Evolutionary conservation across 1,140 invertebrate species (phyloP).

Genomic region (Lasioglossum baleicum): DNA sequence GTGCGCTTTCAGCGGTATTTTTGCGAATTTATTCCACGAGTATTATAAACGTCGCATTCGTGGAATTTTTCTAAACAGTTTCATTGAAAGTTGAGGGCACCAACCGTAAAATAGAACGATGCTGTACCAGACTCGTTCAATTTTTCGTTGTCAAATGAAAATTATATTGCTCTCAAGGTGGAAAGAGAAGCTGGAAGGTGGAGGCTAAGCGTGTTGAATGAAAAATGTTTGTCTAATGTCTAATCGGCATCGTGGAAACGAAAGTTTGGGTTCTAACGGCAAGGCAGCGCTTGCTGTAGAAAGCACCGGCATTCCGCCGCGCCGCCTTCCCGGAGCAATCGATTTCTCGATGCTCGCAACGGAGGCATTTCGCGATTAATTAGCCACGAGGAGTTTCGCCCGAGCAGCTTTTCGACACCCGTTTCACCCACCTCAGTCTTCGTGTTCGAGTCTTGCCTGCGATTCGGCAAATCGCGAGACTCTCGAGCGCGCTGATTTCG

Average conservation of each 20-base stretch:
- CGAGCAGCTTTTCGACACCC: not conserved
- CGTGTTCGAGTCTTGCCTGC: not conserved
- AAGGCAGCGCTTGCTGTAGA: slow-evolving; percentile 26
- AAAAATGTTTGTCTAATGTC: not conserved
- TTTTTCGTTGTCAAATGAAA: no score
- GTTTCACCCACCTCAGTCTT: not conserved
- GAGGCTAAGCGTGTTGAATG: no score
- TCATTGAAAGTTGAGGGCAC: no score
- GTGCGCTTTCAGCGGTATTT: no score
- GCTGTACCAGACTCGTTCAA: no score
- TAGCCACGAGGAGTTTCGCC: slow-evolving; percentile 48
- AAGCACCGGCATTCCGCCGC: slow-evolving; percentile 54
- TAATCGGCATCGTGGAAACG: slow-evolving; percentile 55
- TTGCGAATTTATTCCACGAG: no score
- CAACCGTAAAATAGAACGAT: no score
- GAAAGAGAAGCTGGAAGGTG: no score
- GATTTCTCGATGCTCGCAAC: slow-evolving; percentile 66
- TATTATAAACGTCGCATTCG: no score
- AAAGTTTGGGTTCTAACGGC: slow-evolving; percentile 57
- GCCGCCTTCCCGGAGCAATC: slow-evolving; percentile 63
- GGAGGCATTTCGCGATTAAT: slow-evolving; percentile 59
- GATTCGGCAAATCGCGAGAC: not conserved
- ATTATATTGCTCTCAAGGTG: no score
- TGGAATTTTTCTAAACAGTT: no score
- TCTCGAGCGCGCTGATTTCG: no score